Evolutionary conservation across 2,797 vertebrate genomes (phyloP).

Genomic region (Megaceryle alcyon): DNA sequence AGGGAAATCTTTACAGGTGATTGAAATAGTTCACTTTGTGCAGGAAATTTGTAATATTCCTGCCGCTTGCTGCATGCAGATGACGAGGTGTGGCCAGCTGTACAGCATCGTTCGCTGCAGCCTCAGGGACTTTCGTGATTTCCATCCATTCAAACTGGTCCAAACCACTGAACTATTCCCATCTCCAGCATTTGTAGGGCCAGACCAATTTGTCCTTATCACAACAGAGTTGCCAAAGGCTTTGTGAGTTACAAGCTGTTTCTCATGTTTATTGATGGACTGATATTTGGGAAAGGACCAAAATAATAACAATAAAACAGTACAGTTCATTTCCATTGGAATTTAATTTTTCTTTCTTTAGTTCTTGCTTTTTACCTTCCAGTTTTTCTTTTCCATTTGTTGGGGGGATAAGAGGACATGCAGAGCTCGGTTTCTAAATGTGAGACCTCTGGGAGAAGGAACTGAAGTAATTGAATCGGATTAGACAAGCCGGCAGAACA

Average conservation of each 20-base stretch:
- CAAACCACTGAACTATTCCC: conserved; percentile 71
- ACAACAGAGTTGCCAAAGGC: conserved; percentile 52
- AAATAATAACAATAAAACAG: conserved; percentile 34
- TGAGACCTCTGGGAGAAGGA: conserved; percentile 73
- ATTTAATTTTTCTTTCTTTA: not conserved
- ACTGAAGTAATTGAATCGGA: conserved; percentile 80
- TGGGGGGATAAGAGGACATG: not conserved
- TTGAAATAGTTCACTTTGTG: conserved; percentile 61
- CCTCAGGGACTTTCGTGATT: conserved; percentile 56
- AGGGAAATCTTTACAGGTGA: conserved; percentile 64
- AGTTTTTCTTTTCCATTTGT: not conserved
- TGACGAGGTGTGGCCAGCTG: conserved; percentile 63
- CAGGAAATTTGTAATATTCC: conserved; percentile 41
- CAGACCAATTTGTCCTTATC: conserved; percentile 72
- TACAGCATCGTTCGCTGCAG: conserved; percentile 45
- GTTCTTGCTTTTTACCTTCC: not conserved
- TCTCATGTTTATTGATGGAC: conserved; percentile 79
- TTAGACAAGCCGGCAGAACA: conserved; percentile 79
- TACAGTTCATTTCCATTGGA: conserved; percentile 59
- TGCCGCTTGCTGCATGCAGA: conserved; percentile 46
- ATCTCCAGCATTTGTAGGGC: conserved; percentile 49
- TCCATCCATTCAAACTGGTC: conserved; percentile 63
- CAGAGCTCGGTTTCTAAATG: conserved; percentile 70
- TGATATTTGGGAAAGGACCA: conserved; percentile 74
- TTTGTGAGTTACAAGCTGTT: conserved; percentile 73